phyloP scores from a whole-genome alignment of 2,888 invertebrate genomes.

The Zele albiditarsus region DNA sequence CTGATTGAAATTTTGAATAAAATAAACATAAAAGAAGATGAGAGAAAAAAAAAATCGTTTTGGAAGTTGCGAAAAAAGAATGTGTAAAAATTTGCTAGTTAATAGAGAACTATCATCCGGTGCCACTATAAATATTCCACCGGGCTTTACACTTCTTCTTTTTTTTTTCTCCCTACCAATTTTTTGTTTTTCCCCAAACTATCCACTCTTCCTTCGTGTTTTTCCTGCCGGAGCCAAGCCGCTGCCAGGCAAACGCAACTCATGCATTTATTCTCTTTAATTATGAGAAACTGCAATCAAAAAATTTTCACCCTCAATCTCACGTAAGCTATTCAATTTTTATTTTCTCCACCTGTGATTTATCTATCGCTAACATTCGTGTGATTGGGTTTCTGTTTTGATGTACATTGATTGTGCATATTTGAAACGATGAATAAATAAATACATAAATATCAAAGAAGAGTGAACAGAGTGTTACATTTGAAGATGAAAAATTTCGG shows the following conservation, averaged over 20 bases:
- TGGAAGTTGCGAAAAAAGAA: not conserved
- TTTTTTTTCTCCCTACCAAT: not conserved
- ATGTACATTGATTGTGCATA: not conserved
- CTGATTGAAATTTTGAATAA: conserved; percentile 9
- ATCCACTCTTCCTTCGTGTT: conserved; percentile 17
- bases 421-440: not conserved
- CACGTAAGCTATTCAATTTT: not conserved
- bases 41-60: not conserved
- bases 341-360: not conserved
- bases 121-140: conserved; percentile 11
- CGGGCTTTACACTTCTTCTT: conserved; percentile 19
- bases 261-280: conserved; percentile 41
- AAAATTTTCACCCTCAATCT: not conserved
- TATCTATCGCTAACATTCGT: not conserved
- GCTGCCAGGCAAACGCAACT: conserved; percentile 3
- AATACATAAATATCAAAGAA: not conserved
- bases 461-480: not conserved
- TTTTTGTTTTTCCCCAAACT: conserved; percentile 8
- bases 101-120: conserved; percentile 14
- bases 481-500: too few species aligned
- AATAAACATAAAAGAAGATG: not conserved
- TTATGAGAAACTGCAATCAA: conserved; percentile 22
- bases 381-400: not conserved
- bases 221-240: not conserved
- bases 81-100: conserved; percentile 8